These are phyloP conservation scores for Indri indri DNA, from an alignment of 2,113 vertebrate genomes.

Conservation along the genomic window DNA sequence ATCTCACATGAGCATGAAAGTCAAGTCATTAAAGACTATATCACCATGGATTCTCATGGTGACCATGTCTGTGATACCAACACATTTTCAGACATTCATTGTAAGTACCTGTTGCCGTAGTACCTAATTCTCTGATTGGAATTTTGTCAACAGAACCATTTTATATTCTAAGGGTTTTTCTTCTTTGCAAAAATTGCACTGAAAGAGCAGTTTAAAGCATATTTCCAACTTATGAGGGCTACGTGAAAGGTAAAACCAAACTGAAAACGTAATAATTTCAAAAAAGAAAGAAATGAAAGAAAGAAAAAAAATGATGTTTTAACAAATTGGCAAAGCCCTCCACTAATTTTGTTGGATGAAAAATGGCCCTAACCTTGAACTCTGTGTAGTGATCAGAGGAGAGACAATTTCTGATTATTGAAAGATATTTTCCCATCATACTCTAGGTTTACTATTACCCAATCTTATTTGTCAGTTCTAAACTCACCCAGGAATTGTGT, in stretches of 20 bases:
- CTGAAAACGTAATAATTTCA: background rate
- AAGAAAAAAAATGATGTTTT: background rate
- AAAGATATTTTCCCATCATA: background rate
- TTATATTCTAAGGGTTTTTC: background rate
- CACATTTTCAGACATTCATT: background rate
- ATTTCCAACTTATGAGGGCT: background rate
- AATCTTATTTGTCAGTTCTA: background rate
- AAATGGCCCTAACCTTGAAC: rapidly evolving
- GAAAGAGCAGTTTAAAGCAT: background rate
- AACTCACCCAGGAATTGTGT: background rate
- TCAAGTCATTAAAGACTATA: background rate
- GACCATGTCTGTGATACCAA: background rate
- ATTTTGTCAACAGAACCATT: background rate
- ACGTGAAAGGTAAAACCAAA: background rate
- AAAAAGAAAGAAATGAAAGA: background rate
- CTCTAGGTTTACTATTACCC: background rate
- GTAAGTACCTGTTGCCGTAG: background rate
- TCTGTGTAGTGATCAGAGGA: rapidly evolving
- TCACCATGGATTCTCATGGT: too few relatives aligned
- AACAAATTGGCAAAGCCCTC: background rate
- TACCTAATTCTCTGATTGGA: background rate
- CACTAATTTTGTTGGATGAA: background rate
- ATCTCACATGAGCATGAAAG: background rate
- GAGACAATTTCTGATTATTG: background rate
- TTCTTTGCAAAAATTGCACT: background rate